Conservation (phyloP, 1,140 invertebrate genomes). For the Ceratina calcarata region DNA sequence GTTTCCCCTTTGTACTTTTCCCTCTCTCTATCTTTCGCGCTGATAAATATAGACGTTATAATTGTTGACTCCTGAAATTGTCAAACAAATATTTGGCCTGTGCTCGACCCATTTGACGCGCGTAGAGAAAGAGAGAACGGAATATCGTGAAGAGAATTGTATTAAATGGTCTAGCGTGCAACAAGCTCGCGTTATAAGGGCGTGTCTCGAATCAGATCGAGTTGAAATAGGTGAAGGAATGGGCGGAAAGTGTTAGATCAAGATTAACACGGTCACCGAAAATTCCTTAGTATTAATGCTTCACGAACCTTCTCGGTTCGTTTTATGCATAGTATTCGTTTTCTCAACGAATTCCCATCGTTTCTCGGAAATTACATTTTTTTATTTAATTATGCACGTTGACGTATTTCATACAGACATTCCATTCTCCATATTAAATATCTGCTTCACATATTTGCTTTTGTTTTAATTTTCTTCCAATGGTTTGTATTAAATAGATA, state of each 20-base stretch:
- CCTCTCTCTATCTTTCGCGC: no score
- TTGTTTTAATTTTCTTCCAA: no score
- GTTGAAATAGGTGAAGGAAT: slow-evolving; percentile 6
- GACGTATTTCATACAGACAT: no score
- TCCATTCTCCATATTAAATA: no score
- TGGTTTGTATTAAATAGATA: no score
- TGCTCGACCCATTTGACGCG: neutral
- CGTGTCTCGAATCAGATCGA: slow-evolving; percentile 8
- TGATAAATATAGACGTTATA: neutral
- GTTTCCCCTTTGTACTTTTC: neutral
- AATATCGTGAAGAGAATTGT: neutral
- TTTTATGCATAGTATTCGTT: neutral
- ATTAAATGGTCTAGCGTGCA: slow-evolving; percentile 10
- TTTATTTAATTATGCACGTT: neutral
- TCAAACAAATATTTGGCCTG: neutral
- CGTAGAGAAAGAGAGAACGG: no score
- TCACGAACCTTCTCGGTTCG: neutral
- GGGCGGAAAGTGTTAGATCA: neutral
- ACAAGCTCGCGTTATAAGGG: neutral
- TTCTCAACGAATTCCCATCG: neutral
- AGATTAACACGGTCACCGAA: slow-evolving; percentile 28
- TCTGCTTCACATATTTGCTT: no score
- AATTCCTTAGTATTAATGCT: slow-evolving; percentile 7
- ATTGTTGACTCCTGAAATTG: slow-evolving; percentile 1
- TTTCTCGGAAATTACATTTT: no score